Conservation (phyloP, 2,113 vertebrate species). For the Panthera tigris region DNA sequence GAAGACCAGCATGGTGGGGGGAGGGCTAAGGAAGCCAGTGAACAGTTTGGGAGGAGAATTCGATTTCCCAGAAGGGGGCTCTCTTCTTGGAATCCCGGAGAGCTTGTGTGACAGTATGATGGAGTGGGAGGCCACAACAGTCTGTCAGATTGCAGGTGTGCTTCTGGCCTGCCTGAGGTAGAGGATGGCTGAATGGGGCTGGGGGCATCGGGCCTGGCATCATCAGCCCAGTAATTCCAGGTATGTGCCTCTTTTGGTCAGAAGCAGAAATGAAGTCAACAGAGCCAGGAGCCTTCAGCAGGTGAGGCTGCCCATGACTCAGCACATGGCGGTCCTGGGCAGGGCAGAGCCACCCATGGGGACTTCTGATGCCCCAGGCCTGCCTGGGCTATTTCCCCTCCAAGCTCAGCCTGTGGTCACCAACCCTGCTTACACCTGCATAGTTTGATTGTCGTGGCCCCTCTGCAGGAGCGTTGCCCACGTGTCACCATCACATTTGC, state of each 20-base stretch:
- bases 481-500: neutral
- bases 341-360: neutral
- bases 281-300: neutral
- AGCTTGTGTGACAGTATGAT: slow-evolving; percentile 55
- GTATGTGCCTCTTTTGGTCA: neutral
- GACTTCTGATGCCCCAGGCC: neutral
- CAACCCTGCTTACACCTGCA: neutral
- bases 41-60: slow-evolving; percentile 19
- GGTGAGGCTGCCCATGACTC: neutral
- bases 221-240: neutral
- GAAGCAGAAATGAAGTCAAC: neutral
- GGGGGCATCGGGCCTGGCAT: neutral
- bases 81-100: slow-evolving; percentile 2
- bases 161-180: neutral
- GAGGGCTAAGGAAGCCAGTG: neutral
- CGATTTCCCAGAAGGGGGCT: slow-evolving; percentile 5
- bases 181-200: neutral
- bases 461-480: neutral
- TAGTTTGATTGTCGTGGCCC: neutral
- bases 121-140: slow-evolving; percentile 10
- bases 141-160: neutral
- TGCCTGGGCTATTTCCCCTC: neutral
- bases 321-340: neutral
- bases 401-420: neutral
- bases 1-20: neutral